These are phyloP conservation scores for Thomomys bottae DNA, from an alignment of 2,113 vertebrate species.

Conservation along the genomic window DNA sequence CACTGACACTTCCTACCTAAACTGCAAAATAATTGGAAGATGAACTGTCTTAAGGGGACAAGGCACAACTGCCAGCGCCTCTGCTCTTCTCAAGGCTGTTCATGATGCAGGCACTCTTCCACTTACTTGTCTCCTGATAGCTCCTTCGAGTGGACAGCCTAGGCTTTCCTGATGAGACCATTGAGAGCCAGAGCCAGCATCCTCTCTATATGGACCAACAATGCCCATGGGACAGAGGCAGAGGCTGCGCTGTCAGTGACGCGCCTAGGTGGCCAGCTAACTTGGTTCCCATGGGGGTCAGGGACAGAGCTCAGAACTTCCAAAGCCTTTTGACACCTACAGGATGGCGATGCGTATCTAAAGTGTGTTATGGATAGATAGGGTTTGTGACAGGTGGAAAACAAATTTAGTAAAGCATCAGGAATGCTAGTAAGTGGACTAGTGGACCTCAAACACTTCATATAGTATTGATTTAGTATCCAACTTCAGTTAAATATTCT, in stretches of 20 bases:
- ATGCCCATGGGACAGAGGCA: neutral
- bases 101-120: neutral
- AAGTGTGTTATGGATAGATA: neutral
- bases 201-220: too few relatives aligned
- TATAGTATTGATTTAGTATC: neutral
- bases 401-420: constrained; percentile 1
- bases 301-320: neutral
- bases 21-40: neutral
- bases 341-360: neutral
- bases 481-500: neutral
- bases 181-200: neutral
- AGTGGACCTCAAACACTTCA: neutral
- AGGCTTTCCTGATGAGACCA: neutral
- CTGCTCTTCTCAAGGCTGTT: neutral
- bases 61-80: neutral
- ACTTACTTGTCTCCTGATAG: neutral
- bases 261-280: neutral
- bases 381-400: neutral
- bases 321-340: neutral
- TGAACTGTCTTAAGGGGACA: constrained; percentile 7
- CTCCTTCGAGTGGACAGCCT: neutral
- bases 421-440: neutral
- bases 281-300: neutral
- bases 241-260: neutral
- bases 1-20: neutral